These are phyloP conservation scores for Trilocha varians DNA, from an alignment of 2,888 invertebrate species.

Conservation along the genomic window DNA sequence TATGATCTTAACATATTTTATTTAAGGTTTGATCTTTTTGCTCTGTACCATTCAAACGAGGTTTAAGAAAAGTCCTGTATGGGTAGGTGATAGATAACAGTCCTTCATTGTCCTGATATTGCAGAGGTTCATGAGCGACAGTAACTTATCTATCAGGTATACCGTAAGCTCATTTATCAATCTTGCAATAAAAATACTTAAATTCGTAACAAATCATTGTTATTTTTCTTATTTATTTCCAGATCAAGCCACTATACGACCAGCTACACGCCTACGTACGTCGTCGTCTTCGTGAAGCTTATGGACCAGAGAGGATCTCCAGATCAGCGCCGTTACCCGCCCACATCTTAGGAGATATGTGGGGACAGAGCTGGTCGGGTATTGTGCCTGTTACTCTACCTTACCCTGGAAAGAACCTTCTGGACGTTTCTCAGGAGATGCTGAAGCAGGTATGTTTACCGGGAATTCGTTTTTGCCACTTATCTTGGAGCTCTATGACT, in stretches of 20 bases:
- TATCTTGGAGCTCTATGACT: neutral
- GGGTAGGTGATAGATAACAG: too few species aligned
- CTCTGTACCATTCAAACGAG: too few species aligned
- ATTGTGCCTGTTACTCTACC: slow-evolving; percentile 87
- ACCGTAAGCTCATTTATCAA: too few species aligned
- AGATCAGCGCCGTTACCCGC: slow-evolving; percentile 87
- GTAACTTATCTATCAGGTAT: too few species aligned
- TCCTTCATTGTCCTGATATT: too few species aligned
- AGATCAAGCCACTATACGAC: slow-evolving; percentile 88
- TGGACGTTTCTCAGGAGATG: slow-evolving; percentile 91
- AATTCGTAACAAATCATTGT: too few species aligned
- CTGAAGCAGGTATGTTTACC: slow-evolving; percentile 73
- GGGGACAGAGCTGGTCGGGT: slow-evolving; percentile 90
- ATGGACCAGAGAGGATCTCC: slow-evolving; percentile 87
- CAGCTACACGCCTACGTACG: slow-evolving; percentile 92
- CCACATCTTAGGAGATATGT: slow-evolving; percentile 91
- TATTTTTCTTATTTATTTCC: slow-evolving; percentile 11
- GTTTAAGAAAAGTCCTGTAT: too few species aligned
- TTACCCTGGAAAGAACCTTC: slow-evolving; percentile 85
- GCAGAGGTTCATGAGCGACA: too few species aligned
- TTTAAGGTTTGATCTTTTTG: too few species aligned
- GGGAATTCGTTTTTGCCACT: too few species aligned
- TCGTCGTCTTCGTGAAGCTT: slow-evolving; percentile 84
- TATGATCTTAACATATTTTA: too few species aligned
- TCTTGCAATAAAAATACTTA: too few species aligned